Evolutionary conservation across 1,140 invertebrate species (phyloP).

Genomic region (Drosophila nigromelanica): DNA sequence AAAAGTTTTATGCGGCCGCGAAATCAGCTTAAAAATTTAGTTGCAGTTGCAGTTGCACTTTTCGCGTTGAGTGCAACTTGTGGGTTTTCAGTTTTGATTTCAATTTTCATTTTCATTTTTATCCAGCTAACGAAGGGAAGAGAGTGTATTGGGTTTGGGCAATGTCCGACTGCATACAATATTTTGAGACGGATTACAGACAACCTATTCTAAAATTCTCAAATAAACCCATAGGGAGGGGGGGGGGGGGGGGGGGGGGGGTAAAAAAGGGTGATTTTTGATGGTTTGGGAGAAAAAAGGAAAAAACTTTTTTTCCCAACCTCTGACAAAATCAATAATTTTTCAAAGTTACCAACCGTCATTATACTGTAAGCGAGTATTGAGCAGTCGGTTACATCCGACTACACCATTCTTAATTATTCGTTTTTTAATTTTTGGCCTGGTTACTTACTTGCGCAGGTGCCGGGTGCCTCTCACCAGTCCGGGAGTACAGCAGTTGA

Average conservation of each 20-base stretch:
- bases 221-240: too few relatives aligned
- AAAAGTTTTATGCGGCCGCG: slow-evolving; percentile 59
- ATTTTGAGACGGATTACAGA: too few relatives aligned
- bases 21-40: slow-evolving; percentile 78
- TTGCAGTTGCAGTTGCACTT: slow-evolving; percentile 50
- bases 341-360: too few relatives aligned
- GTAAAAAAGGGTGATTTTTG: too few relatives aligned
- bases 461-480: slow-evolving; percentile 88
- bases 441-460: slow-evolving; percentile 84
- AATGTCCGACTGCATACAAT: too few relatives aligned
- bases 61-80: slow-evolving; percentile 32
- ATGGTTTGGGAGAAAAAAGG: too few relatives aligned
- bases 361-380: neutral
- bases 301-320: too few relatives aligned
- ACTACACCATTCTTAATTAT: neutral
- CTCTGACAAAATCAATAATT: too few relatives aligned
- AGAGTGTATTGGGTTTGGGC: too few relatives aligned
- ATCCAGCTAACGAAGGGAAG: too few relatives aligned
- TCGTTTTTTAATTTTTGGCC: neutral
- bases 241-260: too few relatives aligned
- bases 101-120: slow-evolving; percentile 21
- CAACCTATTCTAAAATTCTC: too few relatives aligned
- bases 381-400: neutral
- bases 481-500: slow-evolving; percentile 90
- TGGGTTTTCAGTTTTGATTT: slow-evolving; percentile 33